Conservation (phyloP, 23 tunicate species). For the Diplosoma virens region DNA sequence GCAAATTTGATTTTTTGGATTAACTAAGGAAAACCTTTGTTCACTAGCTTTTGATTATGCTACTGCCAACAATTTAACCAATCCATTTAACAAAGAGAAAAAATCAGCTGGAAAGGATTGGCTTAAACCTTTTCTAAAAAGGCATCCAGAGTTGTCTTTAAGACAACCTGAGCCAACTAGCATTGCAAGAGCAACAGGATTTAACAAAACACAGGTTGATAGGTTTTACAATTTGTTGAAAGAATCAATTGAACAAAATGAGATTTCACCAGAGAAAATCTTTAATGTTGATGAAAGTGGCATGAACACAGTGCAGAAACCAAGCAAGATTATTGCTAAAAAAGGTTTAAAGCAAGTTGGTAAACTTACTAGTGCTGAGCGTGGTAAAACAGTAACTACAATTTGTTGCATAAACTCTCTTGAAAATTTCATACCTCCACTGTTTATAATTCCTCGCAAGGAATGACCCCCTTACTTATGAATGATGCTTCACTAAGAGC, state of each 20-base stretch:
- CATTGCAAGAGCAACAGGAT: conserved; percentile 36
- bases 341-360: conserved; percentile 51
- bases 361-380: conserved; percentile 36
- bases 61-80: not conserved
- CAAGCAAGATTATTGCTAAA: conserved; percentile 19
- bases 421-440: conserved; percentile 27
- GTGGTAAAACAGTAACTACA: conserved; percentile 33
- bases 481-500: conserved; percentile 18
- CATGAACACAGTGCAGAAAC: conserved; percentile 29
- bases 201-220: conserved; percentile 19
- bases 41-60: conserved; percentile 28
- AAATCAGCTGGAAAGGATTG: conserved; percentile 24
- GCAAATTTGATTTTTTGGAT: conserved; percentile 27
- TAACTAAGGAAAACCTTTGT: conserved; percentile 4
- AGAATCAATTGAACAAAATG: not conserved
- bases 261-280: conserved; percentile 14
- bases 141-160: conserved; percentile 15
- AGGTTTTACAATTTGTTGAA: conserved; percentile 23
- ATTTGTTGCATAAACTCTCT: conserved; percentile 23
- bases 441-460: conserved; percentile 33
- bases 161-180: conserved; percentile 53
- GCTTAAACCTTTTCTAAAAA: conserved; percentile 16
- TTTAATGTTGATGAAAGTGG: conserved; percentile 45
- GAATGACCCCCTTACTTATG: conserved; percentile 10
- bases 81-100: conserved; percentile 14